Conservation (phyloP, 2,113 vertebrate genomes). For the Carollia perspicillata region DNA sequence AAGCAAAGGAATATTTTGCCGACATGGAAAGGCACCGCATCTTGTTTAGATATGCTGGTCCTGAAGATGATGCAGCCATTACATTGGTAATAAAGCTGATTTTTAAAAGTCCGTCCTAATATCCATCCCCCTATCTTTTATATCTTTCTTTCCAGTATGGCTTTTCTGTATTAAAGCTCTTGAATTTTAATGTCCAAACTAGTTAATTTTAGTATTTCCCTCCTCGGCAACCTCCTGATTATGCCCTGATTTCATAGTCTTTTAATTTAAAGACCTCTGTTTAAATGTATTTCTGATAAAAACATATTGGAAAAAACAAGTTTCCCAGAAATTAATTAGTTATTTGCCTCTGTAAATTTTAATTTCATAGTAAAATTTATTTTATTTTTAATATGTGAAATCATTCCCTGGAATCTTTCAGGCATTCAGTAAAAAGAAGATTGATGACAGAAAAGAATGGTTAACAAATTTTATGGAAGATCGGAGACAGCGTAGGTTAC, state of each 20-base stretch:
- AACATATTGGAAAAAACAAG: not conserved
- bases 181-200: not conserved
- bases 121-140: not conserved
- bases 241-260: not conserved
- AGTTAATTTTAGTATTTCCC: not conserved
- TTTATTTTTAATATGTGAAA: slow-evolving; percentile 30
- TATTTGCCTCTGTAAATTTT: slow-evolving; percentile 51
- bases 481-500: slow-evolving; percentile 93
- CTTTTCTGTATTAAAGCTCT: not conserved
- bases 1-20: slow-evolving; percentile 98
- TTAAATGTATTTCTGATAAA: slow-evolving; percentile 36
- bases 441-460: slow-evolving; percentile 98
- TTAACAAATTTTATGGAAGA: slow-evolving; percentile 99
- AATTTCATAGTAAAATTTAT: slow-evolving; percentile 48
- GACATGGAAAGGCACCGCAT: slow-evolving; percentile 98
- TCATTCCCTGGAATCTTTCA: slow-evolving; percentile 78
- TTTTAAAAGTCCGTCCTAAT: not conserved
- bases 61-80: slow-evolving; percentile 98
- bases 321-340: slow-evolving; percentile 17
- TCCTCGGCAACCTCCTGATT: not conserved
- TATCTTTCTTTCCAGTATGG: not conserved
- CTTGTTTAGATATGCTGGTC: slow-evolving; percentile 93
- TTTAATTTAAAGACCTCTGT: not conserved
- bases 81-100: slow-evolving; percentile 87
- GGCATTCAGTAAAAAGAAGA: slow-evolving; percentile 99